A percentile compares a stretch with the other conserved stretches of the same genome.
These are phyloP conservation scores for Aphelocoma californica DNA, from an alignment of 2,797 vertebrate genomes.

Conservation along the genomic window DNA sequence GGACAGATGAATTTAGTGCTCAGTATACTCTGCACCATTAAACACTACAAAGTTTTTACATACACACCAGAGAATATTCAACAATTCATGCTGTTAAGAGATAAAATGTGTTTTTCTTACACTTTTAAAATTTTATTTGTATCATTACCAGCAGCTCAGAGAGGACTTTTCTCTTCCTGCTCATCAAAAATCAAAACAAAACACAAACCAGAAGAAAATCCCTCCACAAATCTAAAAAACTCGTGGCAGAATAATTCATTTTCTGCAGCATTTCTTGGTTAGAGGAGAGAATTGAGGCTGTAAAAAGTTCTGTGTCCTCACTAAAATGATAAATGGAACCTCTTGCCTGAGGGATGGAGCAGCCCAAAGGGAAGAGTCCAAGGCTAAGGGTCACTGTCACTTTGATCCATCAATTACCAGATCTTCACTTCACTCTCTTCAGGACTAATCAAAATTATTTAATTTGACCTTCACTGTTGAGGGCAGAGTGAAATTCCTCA, in stretches of 20 bases:
- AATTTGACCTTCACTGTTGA: slow-evolving; percentile 40
- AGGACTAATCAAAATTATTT: slow-evolving; percentile 59
- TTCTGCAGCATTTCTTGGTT: background rate
- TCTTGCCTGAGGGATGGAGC: slow-evolving; percentile 40
- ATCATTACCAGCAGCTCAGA: background rate
- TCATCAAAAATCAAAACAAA: background rate
- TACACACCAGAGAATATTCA: background rate
- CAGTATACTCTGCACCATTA: background rate
- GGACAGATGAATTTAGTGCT: background rate
- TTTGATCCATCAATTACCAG: slow-evolving; percentile 62
- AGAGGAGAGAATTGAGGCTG: background rate
- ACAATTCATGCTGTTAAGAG: background rate
- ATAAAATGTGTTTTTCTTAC: background rate
- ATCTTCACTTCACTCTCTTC: slow-evolving; percentile 58
- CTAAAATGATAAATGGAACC: slow-evolving; percentile 58
- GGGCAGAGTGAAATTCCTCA: slow-evolving; percentile 52
- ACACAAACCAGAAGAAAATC: background rate
- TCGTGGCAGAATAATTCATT: background rate
- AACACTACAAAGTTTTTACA: background rate
- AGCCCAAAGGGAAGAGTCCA: slow-evolving; percentile 25
- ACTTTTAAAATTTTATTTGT: background rate
- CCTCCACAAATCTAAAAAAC: background rate
- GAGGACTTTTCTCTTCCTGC: background rate
- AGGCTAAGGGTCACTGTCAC: slow-evolving; percentile 52
- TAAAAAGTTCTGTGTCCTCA: slow-evolving; percentile 32